Base-by-base conservation (phyloP, 2,113 vertebrate genomes). In the Lathamus discolor region DNA sequence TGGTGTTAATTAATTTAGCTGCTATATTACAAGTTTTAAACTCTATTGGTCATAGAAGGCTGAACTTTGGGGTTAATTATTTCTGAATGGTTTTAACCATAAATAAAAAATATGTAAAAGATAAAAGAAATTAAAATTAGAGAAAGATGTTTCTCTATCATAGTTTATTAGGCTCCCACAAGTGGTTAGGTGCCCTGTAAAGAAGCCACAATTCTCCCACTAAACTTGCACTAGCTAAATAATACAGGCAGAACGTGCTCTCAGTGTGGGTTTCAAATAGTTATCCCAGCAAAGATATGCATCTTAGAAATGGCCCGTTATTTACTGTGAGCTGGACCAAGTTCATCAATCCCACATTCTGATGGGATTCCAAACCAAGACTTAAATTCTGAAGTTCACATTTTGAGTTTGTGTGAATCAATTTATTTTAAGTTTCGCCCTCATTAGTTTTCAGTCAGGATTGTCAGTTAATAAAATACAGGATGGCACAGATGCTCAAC, bases 371-470 rank as follows among this genome's bases (percentile, higher is more conserved):
- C 54, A 81, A 79, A 39, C 10, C 55, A 63, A 41, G 46, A 64
- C 37, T 93, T 77, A 33, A 86, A 83, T 77, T 81, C 52, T 52
- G 39, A 39, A 62, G 76, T 27, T 83, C 51, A 68, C 24, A 68
- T 75, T 90, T 49, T 69, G 11, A 70, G 63, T 83, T 76, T 72
- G 8, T 77, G n/a, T 37, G 13, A 62, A 91, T 37, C 10, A 44
- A 55, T 61, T 66, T 37, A 57, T 69, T 66, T 73, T 3, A 70
- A 72, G 39, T 88, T 74, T 94, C 3, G 2, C 11, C 37, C 55
- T 95, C 68, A 66, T 93, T 94, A 92, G 55, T 67, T 86, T 96
- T 93, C 88, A 93, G 73, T 62, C 79, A 96, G 79, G 72, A 83
- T n/a, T 93, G 69, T 81, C 86, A 89, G 73, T 77, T 90, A 92